Conservation (phyloP, 2,113 vertebrate genomes). For the Ameiurus melas region DNA sequence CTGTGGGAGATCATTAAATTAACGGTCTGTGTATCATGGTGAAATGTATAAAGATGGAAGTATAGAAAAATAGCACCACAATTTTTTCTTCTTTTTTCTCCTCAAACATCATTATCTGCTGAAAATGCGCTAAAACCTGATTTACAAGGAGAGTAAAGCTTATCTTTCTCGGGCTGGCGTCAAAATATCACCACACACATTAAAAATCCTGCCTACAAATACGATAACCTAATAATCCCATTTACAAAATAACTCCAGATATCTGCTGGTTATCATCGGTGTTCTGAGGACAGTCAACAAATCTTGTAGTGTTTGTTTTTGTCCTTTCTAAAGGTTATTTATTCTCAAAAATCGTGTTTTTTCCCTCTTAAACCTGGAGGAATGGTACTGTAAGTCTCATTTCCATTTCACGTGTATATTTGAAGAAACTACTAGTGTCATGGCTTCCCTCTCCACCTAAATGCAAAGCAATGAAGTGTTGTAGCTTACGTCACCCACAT, state of each 20-base stretch:
- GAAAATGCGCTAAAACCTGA: slow-evolving; percentile 8
- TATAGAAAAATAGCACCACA: neutral
- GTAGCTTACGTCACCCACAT: slow-evolving; percentile 59
- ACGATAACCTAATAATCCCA: slow-evolving; percentile 2
- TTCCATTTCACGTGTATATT: neutral
- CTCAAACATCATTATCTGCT: neutral
- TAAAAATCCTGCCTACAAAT: slow-evolving; percentile 3
- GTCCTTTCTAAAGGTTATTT: neutral
- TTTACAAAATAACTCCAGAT: slow-evolving; percentile 5
- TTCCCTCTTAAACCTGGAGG: neutral
- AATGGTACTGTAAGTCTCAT: neutral
- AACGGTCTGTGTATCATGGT: neutral
- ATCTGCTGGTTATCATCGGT: slow-evolving; percentile 1
- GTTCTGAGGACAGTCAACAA: neutral
- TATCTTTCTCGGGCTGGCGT: neutral
- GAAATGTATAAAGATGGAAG: neutral
- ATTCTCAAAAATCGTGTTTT: neutral
- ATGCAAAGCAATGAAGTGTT: slow-evolving; percentile 49
- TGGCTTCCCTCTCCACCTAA: slow-evolving; percentile 45
- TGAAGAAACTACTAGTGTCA: slow-evolving; percentile 10
- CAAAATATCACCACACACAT: neutral
- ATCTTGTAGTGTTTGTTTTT: neutral
- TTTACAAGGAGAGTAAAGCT: slow-evolving; percentile 4
- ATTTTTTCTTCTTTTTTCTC: neutral
- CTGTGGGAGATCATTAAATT: neutral